A percentile compares a stretch with the other conserved stretches of the same genome.
These are phyloP conservation scores for Antheraea pernyi DNA, from an alignment of 1,140 invertebrate genomes.

Conservation along the genomic window DNA sequence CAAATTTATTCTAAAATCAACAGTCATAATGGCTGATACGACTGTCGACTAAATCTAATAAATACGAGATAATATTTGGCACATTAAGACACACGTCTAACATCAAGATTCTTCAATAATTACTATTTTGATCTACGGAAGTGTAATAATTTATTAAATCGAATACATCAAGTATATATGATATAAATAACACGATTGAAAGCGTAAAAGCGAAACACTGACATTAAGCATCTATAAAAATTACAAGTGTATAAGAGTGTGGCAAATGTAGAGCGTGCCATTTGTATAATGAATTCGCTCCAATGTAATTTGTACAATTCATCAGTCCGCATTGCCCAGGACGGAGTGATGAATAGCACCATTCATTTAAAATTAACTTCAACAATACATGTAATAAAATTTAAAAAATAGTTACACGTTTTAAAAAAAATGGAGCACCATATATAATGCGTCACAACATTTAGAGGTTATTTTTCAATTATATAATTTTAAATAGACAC, in stretches of 20 bases:
- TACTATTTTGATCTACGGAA: background rate
- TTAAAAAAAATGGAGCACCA: conserved; percentile 55
- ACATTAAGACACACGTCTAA: conserved; percentile 16
- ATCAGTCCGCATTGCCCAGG: conserved; percentile 76
- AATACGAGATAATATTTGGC: conserved; percentile 27
- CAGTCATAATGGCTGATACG: conserved; percentile 76
- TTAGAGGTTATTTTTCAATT: conserved; percentile 31
- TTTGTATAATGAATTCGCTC: conserved; percentile 34
- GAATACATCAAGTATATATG: background rate
- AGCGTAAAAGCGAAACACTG: background rate
- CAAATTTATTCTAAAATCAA: conserved; percentile 68
- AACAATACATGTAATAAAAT: conserved; percentile 13
- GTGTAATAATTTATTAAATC: background rate
- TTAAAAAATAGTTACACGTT: background rate
- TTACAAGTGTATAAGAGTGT: conserved; percentile 13
- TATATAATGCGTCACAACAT: conserved; percentile 43
- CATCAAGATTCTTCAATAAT: conserved; percentile 1
- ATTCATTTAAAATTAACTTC: conserved; percentile 16
- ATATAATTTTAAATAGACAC: conserved; percentile 5
- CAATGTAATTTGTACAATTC: conserved; percentile 44
- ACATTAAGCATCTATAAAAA: background rate
- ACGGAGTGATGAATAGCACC: conserved; percentile 60
- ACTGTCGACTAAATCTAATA: conserved; percentile 57
- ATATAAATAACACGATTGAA: background rate
- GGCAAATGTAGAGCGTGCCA: conserved; percentile 31